Base-by-base conservation (phyloP, 2,888 invertebrate species). In the Hirtodrosophila confusa region DNA sequence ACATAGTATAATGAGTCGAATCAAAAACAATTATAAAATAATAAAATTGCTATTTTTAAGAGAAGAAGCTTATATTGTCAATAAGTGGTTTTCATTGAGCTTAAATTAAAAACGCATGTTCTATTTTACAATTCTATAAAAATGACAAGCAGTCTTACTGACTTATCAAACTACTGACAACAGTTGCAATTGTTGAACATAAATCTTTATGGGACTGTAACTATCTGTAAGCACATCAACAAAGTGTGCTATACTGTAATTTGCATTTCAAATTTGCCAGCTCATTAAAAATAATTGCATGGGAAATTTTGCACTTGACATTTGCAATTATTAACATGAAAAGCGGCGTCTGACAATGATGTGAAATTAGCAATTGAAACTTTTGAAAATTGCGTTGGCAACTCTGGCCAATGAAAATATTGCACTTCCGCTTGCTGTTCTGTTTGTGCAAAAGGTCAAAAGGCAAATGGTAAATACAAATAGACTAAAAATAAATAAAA, bases 281-380 rank as follows among this genome's bases (percentile, higher is more conserved):
- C 64, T 58, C 68, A 63, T 80, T 74, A 58, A 79, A 49, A 63
- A 31, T 45, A 50, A 64, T 65, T 67, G 36, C 23, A 37, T 51
- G 79, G 31, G 37, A 60, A 71, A 49, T 47, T 54, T 66, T 58
- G 53, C 69, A 60, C 71, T 75, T 58, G 61, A 61, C 57, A 60
- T 65, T 58, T 33, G 57, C 47, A 78, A 69, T 72, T 60, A 50
- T 45, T 27, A 36, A 51, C 47, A 58, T 33, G 11, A 35, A 56
- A 68, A 47, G 11, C 47, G 10, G 45, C 40, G 23, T 17, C 10
- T 48, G 63, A 49, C 53, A 65, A 50, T 65, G 51, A 44, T 44
- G 48, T 11, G 36, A 71, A 67, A 60, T 65, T 70, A 50, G 40
- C 31, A 12, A 58, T 24, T 50, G 44, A 36, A 9, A 9, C 10